Evolutionary conservation across 2,113 vertebrate genomes (phyloP).

Genomic region (Aleadryas rufinucha): DNA sequence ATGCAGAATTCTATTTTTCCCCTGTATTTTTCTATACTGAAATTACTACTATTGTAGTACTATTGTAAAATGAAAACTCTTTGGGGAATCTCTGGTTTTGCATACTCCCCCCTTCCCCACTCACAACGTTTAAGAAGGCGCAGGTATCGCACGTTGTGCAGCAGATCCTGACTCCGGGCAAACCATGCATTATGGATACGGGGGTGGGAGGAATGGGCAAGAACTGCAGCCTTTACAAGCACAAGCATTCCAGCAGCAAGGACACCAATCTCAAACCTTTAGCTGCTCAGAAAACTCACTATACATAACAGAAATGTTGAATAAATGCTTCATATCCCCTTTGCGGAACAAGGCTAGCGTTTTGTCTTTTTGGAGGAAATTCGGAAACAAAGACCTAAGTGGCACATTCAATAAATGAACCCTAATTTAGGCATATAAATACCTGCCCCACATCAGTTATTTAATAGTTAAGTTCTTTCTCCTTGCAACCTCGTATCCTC

Average conservation of each 20-base stretch:
- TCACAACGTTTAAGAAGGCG: background rate
- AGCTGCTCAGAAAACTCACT: background rate
- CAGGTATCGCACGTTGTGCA: background rate
- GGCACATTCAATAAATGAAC: background rate
- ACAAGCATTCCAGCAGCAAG: slow-evolving; percentile 13
- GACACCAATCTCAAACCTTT: slow-evolving; percentile 5
- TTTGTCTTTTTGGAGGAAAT: background rate
- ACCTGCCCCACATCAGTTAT: background rate
- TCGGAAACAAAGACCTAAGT: background rate
- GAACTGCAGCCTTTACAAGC: slow-evolving; percentile 33
- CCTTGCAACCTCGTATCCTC: background rate
- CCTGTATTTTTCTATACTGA: slow-evolving; percentile 38
- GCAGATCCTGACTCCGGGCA: slow-evolving; percentile 32
- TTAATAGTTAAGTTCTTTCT: background rate
- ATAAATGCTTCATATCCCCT: background rate
- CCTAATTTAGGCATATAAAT: background rate
- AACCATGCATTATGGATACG: slow-evolving; percentile 33
- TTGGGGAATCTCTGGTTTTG: background rate
- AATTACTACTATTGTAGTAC: slow-evolving; percentile 11
- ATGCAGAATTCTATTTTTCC: slow-evolving; percentile 28
- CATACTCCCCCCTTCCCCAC: background rate
- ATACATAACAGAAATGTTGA: background rate
- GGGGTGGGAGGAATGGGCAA: slow-evolving; percentile 21
- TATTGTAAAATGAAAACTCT: slow-evolving; percentile 18
- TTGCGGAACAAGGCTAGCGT: background rate